Evolutionary conservation across 2,888 invertebrate genomes (phyloP), one percentile per base, ranked within the genome.

Genomic region (Odontomyia ornata): DNA sequence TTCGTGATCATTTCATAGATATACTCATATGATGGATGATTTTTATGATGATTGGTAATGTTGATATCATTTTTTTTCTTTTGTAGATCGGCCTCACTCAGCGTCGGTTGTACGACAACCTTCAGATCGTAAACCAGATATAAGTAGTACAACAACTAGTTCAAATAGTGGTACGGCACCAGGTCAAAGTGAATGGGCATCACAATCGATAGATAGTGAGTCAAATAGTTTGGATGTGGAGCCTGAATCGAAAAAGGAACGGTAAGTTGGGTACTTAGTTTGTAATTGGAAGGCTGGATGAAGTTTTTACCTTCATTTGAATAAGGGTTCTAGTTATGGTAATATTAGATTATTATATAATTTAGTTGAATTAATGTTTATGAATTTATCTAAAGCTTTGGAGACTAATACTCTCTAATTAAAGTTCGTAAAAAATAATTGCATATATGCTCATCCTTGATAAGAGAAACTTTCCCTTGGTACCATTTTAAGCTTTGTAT

Each of bases 81-180:
- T 36, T 36, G 36, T 69, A 86, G 86, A 87, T 82, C 86, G 86
- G 46, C 83, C 84, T 72, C 84, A 85, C 79, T 82, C 85, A 79
- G 81, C 84, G 77, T 84, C 86, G 52, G 85, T 86, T 80, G 84
- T 84, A 78, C 84, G 86, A 69, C 87, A 87, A 77, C 86, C 86
- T 21, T 86, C 86, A 78, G 86, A 87, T 81, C 85, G 86, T 77
- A 81, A 86, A 79, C 84, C 86, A 79, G 86, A 87, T 83, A 84
- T 82, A 77, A 81, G 81, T 23, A 86, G 84, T 80, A 81, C 83
- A 77, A 83, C 85, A 36, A 77, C 84, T 76, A 73, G 73, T 57
- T 83, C 83, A 43, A 84, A 83, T 82, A 84, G 83, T 82, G 84
- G 84, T 78, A 84, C 83, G 80, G 82, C 76, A 57, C 82, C 82